Percentiles rank a stretch among this genome's conserved stretches.
These are phyloP conservation scores for Dione vanillae DNA, from an alignment of 2,888 invertebrate genomes.

Conservation along the genomic window DNA sequence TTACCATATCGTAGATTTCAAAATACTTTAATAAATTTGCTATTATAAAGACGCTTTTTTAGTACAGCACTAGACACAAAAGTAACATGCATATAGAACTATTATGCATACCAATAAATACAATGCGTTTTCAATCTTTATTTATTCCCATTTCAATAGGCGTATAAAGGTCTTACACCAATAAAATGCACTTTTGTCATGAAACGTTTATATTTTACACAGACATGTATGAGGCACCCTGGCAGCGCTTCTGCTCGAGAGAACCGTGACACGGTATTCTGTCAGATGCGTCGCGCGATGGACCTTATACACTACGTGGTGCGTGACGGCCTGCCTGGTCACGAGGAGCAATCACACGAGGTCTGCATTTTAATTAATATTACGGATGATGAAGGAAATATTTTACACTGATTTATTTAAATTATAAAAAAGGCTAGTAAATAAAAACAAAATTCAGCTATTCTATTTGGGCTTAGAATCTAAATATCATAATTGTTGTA, in stretches of 20 bases:
- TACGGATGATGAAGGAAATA: background rate
- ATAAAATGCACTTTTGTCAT: background rate
- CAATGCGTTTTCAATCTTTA: background rate
- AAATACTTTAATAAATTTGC: background rate
- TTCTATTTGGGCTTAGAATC: too few relatives aligned
- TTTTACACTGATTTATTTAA: too few relatives aligned
- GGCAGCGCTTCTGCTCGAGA: slow-evolving; percentile 96
- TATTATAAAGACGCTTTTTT: background rate
- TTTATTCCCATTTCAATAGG: background rate
- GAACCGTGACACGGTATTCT: slow-evolving; percentile 98
- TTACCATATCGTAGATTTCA: background rate
- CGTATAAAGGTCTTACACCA: background rate
- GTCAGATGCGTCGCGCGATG: slow-evolving; percentile 98
- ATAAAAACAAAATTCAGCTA: too few relatives aligned
- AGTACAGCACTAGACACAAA: too few relatives aligned
- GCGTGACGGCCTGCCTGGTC: slow-evolving; percentile 93
- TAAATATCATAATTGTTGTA: too few relatives aligned
- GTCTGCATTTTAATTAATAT: slow-evolving; percentile 53
- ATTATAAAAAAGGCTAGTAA: too few relatives aligned
- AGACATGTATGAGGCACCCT: slow-evolving; percentile 97
- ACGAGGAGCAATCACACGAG: slow-evolving; percentile 83
- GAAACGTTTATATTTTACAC: slow-evolving; percentile 37
- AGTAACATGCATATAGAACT: background rate
- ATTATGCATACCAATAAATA: too few relatives aligned
- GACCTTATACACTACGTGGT: slow-evolving; percentile 99